Percentiles rank a stretch among this genome's conserved stretches.
Conservation (phyloP, 2,888 invertebrate genomes). For the Tetrapedia diversipes region DNA sequence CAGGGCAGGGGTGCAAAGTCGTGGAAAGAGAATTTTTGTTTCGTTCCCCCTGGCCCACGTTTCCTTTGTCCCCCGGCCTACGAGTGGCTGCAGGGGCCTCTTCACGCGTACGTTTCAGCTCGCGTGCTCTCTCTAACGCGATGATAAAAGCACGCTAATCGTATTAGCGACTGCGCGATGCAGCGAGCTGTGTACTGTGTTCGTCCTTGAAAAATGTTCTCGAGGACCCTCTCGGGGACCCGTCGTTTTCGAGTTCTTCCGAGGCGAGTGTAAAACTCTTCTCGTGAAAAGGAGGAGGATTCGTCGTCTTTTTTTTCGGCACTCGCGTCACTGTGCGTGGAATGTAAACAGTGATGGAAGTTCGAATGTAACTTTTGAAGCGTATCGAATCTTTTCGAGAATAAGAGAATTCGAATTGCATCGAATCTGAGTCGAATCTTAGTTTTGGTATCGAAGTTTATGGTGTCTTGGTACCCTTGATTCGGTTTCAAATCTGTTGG, state of each 20-base stretch:
- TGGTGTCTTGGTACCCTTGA: no score
- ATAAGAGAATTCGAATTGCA: no score
- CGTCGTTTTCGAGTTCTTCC: constrained; percentile 18
- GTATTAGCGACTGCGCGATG: constrained; percentile 71
- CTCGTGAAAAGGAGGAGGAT: no score
- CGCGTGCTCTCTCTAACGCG: constrained; percentile 23
- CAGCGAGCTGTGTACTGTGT: constrained; percentile 61
- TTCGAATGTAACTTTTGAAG: no score
- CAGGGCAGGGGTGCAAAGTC: constrained; percentile 14
- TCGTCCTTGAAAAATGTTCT: constrained; percentile 56
- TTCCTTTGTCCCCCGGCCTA: constrained; percentile 41
- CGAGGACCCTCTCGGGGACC: constrained; percentile 43
- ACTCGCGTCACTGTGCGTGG: constrained; percentile 48
- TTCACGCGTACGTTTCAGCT: no score
- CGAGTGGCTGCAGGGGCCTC: no score
- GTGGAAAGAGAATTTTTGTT: neutral
- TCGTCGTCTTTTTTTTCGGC: constrained; percentile 22
- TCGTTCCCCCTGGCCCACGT: constrained; percentile 13
- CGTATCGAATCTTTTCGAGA: no score
- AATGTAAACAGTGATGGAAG: constrained; percentile 66
- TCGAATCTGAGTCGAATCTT: no score
- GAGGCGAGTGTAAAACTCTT: constrained; percentile 19
- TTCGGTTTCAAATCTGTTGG: no score
- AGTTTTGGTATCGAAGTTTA: no score
- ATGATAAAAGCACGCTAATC: constrained; percentile 75